These are phyloP conservation scores for Heloderma charlesbogerti DNA, from an alignment of 2,113 vertebrate species.

Conservation along the genomic window DNA sequence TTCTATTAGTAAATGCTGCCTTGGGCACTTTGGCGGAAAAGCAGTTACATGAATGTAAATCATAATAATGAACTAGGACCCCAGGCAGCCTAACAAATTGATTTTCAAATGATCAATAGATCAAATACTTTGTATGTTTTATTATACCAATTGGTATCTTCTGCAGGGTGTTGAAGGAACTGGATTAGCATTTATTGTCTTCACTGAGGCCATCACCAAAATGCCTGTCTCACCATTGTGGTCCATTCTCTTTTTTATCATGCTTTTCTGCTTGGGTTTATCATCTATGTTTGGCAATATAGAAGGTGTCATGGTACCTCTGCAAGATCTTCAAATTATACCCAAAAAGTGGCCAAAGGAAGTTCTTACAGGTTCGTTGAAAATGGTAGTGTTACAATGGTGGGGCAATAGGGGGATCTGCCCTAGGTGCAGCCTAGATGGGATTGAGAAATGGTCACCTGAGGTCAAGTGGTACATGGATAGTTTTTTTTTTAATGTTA, in stretches of 20 bases:
- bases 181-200: slow-evolving; percentile 93
- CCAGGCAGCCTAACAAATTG: neutral
- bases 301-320: slow-evolving; percentile 88
- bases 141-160: slow-evolving; percentile 16
- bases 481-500: neutral
- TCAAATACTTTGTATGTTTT: neutral
- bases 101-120: neutral
- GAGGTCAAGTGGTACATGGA: neutral
- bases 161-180: slow-evolving; percentile 91
- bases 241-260: slow-evolving; percentile 95
- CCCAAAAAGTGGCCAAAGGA: slow-evolving; percentile 90
- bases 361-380: slow-evolving; percentile 81
- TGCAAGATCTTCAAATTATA: slow-evolving; percentile 84
- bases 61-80: neutral
- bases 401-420: neutral
- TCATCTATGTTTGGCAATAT: slow-evolving; percentile 95
- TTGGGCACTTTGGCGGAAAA: neutral
- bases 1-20: neutral
- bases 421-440: neutral
- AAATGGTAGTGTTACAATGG: neutral
- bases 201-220: slow-evolving; percentile 94
- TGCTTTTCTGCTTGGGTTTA: slow-evolving; percentile 94
- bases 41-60: neutral
- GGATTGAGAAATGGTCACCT: neutral
- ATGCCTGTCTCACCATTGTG: slow-evolving; percentile 94